Conservation (phyloP, 2,113 vertebrate genomes). For the Pica pica region DNA sequence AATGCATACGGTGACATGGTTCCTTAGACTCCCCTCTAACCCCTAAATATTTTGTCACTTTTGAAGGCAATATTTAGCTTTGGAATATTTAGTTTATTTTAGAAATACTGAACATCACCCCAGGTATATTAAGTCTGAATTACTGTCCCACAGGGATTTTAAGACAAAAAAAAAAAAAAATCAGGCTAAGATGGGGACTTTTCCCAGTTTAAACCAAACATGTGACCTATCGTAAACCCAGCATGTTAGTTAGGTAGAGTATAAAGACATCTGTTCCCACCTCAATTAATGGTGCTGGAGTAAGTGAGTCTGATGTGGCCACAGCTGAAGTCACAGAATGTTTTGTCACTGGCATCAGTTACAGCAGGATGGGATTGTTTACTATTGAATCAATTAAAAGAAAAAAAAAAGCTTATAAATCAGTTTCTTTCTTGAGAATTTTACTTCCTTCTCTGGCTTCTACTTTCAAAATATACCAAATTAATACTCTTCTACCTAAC, state of each 20-base stretch:
- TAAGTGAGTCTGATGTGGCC: neutral
- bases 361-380: neutral
- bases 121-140: constrained; percentile 27
- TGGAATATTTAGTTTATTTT: neutral
- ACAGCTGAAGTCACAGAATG: neutral
- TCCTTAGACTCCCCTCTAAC: neutral
- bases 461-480: neutral
- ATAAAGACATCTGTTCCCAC: neutral
- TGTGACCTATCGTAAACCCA: neutral
- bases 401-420: neutral
- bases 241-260: neutral
- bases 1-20: neutral
- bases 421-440: neutral
- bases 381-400: neutral
- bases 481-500: neutral
- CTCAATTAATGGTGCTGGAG: neutral
- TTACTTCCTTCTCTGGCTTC: neutral
- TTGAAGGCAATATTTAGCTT: neutral
- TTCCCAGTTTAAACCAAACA: neutral
- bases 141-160: constrained; percentile 34
- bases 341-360: neutral
- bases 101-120: neutral
- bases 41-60: neutral
- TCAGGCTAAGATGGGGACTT: neutral
- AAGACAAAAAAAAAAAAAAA: neutral